Conservation (phyloP, 2,888 invertebrate genomes). For the Nymphalis urticae region DNA sequence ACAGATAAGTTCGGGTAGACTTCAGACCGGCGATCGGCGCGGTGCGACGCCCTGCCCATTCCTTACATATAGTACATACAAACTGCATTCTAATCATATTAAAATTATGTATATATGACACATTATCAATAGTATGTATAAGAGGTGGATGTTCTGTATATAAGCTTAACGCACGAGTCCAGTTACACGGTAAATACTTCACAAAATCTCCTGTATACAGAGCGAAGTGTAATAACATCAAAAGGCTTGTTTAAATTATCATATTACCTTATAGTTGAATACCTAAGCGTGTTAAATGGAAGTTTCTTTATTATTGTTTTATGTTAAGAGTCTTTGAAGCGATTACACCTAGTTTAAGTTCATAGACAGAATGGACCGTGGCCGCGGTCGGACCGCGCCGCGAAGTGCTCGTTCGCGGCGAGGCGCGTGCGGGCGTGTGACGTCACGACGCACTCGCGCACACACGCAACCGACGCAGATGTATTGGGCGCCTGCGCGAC, state of each 20-base stretch:
- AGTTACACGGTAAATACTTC: conserved; percentile 17
- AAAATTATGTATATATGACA: conserved; percentile 10
- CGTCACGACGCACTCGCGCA: neutral
- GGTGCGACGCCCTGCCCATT: conserved; percentile 28
- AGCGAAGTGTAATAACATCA: conserved; percentile 18
- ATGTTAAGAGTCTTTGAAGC: conserved; percentile 15
- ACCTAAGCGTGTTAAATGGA: conserved; percentile 29
- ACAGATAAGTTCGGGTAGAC: conserved; percentile 65
- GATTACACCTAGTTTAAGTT: conserved; percentile 13
- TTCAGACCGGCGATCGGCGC: conserved; percentile 40
- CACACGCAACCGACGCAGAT: neutral
- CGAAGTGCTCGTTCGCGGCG: conserved; percentile 18
- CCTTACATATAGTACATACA: conserved; percentile 10
- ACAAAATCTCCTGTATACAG: conserved; percentile 23
- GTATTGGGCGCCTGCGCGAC: conserved; percentile 19
- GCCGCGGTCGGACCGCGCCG: conserved; percentile 22
- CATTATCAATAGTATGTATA: conserved; percentile 1
- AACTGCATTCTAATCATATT: neutral
- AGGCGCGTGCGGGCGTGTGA: neutral
- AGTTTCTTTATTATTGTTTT: conserved; percentile 26
- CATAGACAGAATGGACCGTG: conserved; percentile 7
- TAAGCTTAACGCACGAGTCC: conserved; percentile 12
- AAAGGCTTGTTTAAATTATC: conserved; percentile 23
- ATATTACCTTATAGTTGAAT: conserved; percentile 22
- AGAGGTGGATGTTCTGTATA: neutral